Conservation (phyloP, 2,888 invertebrate species). For the Marasmarcha lunaedactyla region DNA sequence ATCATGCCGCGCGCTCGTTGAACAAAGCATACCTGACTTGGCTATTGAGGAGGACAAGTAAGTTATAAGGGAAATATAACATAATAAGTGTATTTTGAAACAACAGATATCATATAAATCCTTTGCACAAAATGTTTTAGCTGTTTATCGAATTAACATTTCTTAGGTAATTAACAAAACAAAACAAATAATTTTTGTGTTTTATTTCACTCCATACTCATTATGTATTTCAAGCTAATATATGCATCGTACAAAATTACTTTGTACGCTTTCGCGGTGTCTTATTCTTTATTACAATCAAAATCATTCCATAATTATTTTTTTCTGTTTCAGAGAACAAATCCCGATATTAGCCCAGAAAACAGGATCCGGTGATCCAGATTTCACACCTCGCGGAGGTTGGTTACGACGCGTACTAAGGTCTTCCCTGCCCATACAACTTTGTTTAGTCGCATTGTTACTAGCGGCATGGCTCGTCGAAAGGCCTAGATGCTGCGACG, state of each 20-base stretch:
- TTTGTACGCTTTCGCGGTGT: too few relatives aligned
- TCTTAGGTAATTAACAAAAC: too few relatives aligned
- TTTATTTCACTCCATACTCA: too few relatives aligned
- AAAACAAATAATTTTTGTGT: too few relatives aligned
- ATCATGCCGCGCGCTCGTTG: slow-evolving; percentile 73
- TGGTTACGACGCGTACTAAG: slow-evolving; percentile 83
- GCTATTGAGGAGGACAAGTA: slow-evolving; percentile 51
- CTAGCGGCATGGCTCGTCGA: slow-evolving; percentile 82
- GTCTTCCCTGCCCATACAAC: slow-evolving; percentile 82
- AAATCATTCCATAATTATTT: background rate
- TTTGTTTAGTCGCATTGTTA: slow-evolving; percentile 79
- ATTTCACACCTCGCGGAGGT: slow-evolving; percentile 61
- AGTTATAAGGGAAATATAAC: too few relatives aligned
- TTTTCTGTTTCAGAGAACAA: slow-evolving; percentile 7
- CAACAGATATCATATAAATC: too few relatives aligned
- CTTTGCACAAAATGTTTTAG: too few relatives aligned
- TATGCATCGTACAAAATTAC: too few relatives aligned
- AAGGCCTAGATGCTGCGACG: slow-evolving; percentile 83
- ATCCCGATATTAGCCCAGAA: slow-evolving; percentile 47
- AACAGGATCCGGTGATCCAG: slow-evolving; percentile 69
- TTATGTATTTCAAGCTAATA: too few relatives aligned
- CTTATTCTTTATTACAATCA: background rate
- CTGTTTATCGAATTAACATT: too few relatives aligned
- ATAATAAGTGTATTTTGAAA: too few relatives aligned
- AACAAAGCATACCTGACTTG: slow-evolving; percentile 52